Evolutionary conservation across 2,888 invertebrate species (phyloP).

Genomic region (Hololepta plana): DNA sequence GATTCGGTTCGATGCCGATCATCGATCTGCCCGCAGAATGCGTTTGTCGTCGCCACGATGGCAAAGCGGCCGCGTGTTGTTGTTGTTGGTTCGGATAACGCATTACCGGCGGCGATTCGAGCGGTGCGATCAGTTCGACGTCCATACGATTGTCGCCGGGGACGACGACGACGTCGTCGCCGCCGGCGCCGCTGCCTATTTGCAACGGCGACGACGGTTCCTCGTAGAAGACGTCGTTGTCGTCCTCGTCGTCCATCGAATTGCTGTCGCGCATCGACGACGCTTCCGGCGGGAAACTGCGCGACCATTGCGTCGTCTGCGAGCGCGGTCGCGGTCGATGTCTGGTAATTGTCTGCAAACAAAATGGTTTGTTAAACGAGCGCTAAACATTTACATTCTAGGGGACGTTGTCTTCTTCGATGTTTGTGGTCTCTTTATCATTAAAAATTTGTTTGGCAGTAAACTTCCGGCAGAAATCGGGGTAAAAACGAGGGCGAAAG

Average conservation of each 20-base stretch:
- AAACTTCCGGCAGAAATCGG: too few species aligned
- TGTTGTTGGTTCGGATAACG: too few species aligned
- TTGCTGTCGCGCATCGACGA: too few species aligned
- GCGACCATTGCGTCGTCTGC: slow-evolving; percentile 45
- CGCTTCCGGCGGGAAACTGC: slow-evolving; percentile 40
- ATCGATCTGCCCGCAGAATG: too few species aligned
- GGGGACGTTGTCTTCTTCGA: too few species aligned
- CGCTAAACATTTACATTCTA: background rate
- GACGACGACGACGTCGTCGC: too few species aligned
- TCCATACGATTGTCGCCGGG: slow-evolving; percentile 13
- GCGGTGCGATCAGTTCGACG: slow-evolving; percentile 23
- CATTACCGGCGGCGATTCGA: slow-evolving; percentile 19
- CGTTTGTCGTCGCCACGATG: too few species aligned
- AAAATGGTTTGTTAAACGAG: slow-evolving; percentile 2
- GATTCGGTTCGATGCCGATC: slow-evolving; percentile 23
- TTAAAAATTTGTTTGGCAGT: too few species aligned
- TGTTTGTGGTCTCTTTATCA: too few species aligned
- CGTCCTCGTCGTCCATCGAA: slow-evolving; percentile 7
- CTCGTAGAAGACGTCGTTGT: slow-evolving; percentile 9
- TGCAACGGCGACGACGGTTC: slow-evolving; percentile 7
- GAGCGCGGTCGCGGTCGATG: slow-evolving; percentile 40
- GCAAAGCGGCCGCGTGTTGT: too few species aligned
- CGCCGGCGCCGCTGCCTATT: too few species aligned
- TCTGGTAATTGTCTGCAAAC: slow-evolving; percentile 37
- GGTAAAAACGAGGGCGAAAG: too few species aligned